A percentile compares a stretch with the other conserved stretches of the same genome.
Conservation (phyloP, 2,888 invertebrate species). For the Eumerus sabulonum region DNA sequence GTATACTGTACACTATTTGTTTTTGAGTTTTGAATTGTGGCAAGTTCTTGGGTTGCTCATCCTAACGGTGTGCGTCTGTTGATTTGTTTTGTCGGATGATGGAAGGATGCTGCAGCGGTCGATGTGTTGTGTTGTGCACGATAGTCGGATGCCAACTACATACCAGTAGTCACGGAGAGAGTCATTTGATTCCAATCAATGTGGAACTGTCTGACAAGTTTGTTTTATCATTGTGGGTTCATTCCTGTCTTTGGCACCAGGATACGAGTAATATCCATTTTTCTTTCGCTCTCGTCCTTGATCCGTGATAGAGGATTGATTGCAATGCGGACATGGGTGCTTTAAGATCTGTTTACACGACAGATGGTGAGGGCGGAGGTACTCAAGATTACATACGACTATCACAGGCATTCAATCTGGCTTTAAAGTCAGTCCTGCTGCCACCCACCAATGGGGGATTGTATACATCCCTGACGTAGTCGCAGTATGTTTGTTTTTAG, state of each 20-base stretch:
- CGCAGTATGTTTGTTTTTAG: too few species aligned
- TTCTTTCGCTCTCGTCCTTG: conserved; percentile 6
- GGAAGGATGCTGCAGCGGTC: conserved; percentile 63
- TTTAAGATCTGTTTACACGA: background rate
- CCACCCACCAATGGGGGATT: conserved; percentile 10
- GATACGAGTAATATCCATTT: conserved; percentile 51
- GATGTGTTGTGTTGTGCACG: conserved; percentile 13
- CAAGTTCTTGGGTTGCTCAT: conserved; percentile 52
- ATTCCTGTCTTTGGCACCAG: conserved; percentile 49
- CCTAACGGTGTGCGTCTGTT: conserved; percentile 13
- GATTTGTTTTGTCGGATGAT: conserved; percentile 51
- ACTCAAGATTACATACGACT: conserved; percentile 19
- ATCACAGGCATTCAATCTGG: conserved; percentile 43
- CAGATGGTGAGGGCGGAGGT: too few species aligned
- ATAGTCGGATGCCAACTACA: conserved; percentile 30
- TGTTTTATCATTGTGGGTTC: conserved; percentile 62
- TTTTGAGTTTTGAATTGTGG: conserved; percentile 63
- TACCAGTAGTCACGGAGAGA: conserved; percentile 5
- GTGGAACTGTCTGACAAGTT: conserved; percentile 66
- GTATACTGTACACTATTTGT: conserved; percentile 64
- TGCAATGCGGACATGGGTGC: conserved; percentile 22
- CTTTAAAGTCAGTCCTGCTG: conserved; percentile 43
- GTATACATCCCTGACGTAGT: too few species aligned
- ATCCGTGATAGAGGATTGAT: conserved; percentile 50
- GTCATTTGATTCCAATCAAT: conserved; percentile 67